Conservation (phyloP, 2,797 vertebrate species). For the Galaxias olidus region DNA sequence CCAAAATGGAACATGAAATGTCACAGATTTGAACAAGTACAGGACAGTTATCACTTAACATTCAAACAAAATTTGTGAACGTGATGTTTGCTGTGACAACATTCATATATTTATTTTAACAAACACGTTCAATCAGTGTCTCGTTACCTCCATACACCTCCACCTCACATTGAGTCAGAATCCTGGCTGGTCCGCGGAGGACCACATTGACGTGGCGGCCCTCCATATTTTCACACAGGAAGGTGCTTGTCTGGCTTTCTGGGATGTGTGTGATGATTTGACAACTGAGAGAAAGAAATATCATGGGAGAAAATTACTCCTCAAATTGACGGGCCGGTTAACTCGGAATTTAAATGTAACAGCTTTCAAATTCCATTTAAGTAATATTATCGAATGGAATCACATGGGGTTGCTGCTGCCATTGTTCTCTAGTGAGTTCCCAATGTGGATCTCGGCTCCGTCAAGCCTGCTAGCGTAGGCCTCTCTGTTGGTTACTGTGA, state of each 20-base stretch:
- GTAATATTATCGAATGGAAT: too few species aligned
- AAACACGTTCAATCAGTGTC: too few species aligned
- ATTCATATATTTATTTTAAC: too few species aligned
- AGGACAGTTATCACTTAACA: too few species aligned
- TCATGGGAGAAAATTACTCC: too few species aligned
- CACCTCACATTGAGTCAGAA: constrained; percentile 37
- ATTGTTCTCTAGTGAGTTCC: constrained; percentile 9
- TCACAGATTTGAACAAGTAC: too few species aligned
- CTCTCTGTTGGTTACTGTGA: constrained; percentile 17
- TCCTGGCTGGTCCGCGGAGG: background rate
- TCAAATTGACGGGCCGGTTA: too few species aligned
- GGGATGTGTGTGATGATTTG: constrained; percentile 8
- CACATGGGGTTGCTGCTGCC: constrained; percentile 7
- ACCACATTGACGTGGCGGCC: constrained; percentile 34
- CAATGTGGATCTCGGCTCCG: constrained; percentile 1
- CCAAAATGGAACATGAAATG: too few species aligned
- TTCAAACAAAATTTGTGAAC: too few species aligned
- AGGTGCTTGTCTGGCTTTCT: constrained; percentile 1
- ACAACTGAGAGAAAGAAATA: constrained; percentile 21
- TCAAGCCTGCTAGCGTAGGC: background rate
- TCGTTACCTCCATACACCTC: constrained; percentile 36
- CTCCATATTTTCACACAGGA: constrained; percentile 26
- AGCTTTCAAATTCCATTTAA: too few species aligned
- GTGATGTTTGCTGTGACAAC: constrained; percentile 1
- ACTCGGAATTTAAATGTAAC: too few species aligned